Evolutionary conservation across 2,888 invertebrate species (phyloP).

Genomic region (Agrypnus murinus): DNA sequence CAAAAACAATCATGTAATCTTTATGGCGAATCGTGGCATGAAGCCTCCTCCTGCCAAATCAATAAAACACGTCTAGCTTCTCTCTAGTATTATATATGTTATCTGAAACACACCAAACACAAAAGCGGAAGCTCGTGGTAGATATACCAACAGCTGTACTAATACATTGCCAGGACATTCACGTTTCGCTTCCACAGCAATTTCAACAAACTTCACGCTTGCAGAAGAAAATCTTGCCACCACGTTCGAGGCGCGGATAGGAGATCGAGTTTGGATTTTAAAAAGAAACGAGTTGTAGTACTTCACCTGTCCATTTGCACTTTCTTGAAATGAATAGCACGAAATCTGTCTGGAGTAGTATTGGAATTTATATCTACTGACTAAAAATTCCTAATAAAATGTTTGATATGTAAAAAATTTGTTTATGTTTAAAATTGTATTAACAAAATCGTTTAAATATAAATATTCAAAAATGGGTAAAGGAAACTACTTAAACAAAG

Average conservation of each 20-base stretch:
- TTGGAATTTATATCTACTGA: too few species aligned
- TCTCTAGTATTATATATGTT: conserved; percentile 37
- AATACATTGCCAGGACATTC: conserved; percentile 43
- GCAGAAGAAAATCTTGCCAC: conserved; percentile 33
- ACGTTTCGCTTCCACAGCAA: conserved; percentile 47
- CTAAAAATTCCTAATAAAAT: too few species aligned
- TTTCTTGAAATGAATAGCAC: too few species aligned
- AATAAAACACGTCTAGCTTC: conserved; percentile 46
- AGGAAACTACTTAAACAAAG: too few species aligned
- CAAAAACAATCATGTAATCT: conserved; percentile 28
- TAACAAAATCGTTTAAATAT: too few species aligned
- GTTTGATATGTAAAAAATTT: too few species aligned
- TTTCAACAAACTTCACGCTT: conserved; percentile 43
- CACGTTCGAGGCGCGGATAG: conserved; percentile 30
- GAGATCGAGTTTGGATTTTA: conserved; percentile 33
- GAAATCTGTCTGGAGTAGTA: too few species aligned
- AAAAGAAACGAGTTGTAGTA: conserved; percentile 17
- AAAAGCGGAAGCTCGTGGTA: conserved; percentile 44
- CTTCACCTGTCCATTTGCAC: background rate
- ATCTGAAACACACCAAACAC: conserved; percentile 44
- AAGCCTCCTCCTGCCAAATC: conserved; percentile 33
- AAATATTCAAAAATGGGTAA: too few species aligned
- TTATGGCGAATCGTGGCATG: conserved; percentile 14
- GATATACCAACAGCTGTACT: background rate
- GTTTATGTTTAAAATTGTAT: too few species aligned